A percentile compares a stretch with the other conserved stretches of the same genome.
Evolutionary conservation across 2,888 invertebrate genomes (phyloP).

Genomic region (Orchestes rusci): DNA sequence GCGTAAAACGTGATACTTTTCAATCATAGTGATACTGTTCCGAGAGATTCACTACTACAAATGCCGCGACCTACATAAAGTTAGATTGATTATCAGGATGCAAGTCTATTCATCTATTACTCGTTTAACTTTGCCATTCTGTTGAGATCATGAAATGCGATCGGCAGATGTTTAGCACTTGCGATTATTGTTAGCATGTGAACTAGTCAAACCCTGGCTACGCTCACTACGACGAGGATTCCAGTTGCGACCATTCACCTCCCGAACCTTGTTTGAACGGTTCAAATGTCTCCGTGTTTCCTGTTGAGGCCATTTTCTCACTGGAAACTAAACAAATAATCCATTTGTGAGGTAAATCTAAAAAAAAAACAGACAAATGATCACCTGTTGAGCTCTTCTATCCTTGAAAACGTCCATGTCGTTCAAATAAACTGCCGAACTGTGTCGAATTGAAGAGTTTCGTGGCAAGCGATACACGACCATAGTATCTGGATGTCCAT

Average conservation of each 20-base stretch:
- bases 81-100: no score
- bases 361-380: neutral
- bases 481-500: no score
- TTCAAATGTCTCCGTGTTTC: slow-evolving; percentile 41
- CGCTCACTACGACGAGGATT: slow-evolving; percentile 42
- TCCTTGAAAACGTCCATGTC: slow-evolving; percentile 39
- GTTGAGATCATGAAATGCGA: slow-evolving; percentile 37
- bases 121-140: no score
- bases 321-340: slow-evolving; percentile 39
- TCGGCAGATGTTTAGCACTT: slow-evolving; percentile 47
- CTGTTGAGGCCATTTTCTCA: slow-evolving; percentile 33
- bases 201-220: slow-evolving; percentile 44
- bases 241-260: slow-evolving; percentile 38
- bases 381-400: slow-evolving; percentile 44
- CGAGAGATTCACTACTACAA: no score
- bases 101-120: no score
- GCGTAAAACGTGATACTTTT: no score
- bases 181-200: slow-evolving; percentile 49
- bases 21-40: no score
- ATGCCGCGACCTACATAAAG: no score
- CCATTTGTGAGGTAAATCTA: neutral
- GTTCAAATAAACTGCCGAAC: slow-evolving; percentile 37
- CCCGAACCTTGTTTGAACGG: slow-evolving; percentile 49
- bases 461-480: slow-evolving; percentile 22
- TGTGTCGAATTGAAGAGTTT: slow-evolving; percentile 24